Evolutionary conservation across 2,113 vertebrate species (phyloP).

Genomic region (Phodopus roborovskii): DNA sequence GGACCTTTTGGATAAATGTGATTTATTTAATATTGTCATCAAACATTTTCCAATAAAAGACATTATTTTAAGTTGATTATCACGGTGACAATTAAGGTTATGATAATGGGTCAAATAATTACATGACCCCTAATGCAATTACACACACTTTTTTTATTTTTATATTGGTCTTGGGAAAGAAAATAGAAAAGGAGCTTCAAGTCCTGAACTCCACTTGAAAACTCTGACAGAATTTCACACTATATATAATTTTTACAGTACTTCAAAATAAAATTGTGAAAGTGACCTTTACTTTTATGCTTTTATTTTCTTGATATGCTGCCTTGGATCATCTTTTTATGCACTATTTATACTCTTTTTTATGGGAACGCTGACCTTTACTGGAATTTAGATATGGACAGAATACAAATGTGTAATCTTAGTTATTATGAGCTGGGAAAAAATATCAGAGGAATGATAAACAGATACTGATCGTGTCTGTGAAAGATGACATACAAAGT

Average conservation of each 20-base stretch:
- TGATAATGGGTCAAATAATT: background rate
- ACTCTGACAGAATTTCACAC: constrained; percentile 65
- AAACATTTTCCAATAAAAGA: background rate
- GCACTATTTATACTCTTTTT: constrained; percentile 81
- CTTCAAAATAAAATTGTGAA: constrained; percentile 76
- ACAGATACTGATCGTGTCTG: constrained; percentile 25
- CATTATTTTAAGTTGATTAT: background rate
- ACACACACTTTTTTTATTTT: background rate
- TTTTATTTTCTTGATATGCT: constrained; percentile 79
- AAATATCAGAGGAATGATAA: constrained; percentile 35
- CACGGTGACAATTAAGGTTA: constrained; percentile 3
- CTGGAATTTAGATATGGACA: constrained; percentile 72
- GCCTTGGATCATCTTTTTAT: constrained; percentile 80
- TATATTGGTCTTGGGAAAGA: background rate
- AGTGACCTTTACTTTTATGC: constrained; percentile 80
- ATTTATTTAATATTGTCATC: background rate
- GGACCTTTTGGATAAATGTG: background rate
- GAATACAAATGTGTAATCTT: constrained; percentile 77
- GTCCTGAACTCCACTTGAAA: constrained; percentile 2
- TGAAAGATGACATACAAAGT: constrained; percentile 41
- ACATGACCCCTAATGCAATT: background rate
- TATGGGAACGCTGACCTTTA: constrained; percentile 82
- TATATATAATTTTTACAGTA: constrained; percentile 62
- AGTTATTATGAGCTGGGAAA: constrained; percentile 48
- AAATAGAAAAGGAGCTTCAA: background rate